A percentile compares a stretch with the other conserved stretches of the same genome.
Conservation (phyloP, 2,888 invertebrate genomes). For the Seira musarum region DNA sequence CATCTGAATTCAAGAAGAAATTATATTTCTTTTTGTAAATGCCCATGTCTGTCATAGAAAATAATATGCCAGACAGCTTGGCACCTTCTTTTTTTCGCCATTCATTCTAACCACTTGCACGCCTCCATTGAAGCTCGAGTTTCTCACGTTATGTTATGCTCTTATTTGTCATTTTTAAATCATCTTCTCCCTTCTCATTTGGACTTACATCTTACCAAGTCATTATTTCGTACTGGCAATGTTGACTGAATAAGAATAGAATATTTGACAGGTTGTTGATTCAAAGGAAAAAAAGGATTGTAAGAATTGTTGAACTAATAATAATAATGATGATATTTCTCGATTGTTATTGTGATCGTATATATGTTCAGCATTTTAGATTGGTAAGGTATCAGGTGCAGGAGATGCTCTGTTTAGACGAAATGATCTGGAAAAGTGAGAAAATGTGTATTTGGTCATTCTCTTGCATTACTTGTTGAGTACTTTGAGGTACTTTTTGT, state of each 20-base stretch:
- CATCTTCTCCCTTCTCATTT: background rate
- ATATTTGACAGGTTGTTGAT: too few species aligned
- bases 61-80: conserved; percentile 51
- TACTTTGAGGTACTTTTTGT: too few species aligned
- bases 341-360: too few species aligned
- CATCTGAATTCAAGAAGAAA: too few species aligned
- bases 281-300: too few species aligned
- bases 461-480: too few species aligned
- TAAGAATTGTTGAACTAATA: too few species aligned
- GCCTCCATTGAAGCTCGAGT: too few species aligned
- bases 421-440: background rate
- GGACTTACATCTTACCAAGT: conserved; percentile 20
- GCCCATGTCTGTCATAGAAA: conserved; percentile 13
- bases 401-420: background rate
- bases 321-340: too few species aligned
- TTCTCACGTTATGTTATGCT: conserved; percentile 45
- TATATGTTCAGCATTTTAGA: too few species aligned
- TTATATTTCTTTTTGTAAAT: conserved; percentile 1
- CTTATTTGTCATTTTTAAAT: conserved; percentile 21
- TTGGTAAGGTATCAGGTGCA: conserved; percentile 22
- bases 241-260: too few species aligned
- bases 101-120: too few species aligned
- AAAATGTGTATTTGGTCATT: background rate
- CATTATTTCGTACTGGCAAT: conserved; percentile 33
- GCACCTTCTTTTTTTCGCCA: conserved; percentile 31